Base-by-base conservation (phyloP, 2,113 vertebrate genomes). In the Xiphophorus couchianus region DNA sequence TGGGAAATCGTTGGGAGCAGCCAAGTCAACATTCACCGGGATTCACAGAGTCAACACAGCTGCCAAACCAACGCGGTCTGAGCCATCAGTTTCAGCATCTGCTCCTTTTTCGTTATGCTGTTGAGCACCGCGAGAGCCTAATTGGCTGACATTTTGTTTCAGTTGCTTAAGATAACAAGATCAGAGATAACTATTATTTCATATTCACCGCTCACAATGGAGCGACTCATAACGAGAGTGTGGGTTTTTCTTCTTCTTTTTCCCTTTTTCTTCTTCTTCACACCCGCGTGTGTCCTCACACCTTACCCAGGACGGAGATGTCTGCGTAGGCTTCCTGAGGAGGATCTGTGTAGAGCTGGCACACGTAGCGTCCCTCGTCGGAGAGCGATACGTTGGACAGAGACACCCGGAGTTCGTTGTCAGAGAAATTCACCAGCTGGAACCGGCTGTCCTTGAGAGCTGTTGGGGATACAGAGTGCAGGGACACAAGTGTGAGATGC, bases 371-470 rank as follows among this genome's bases (percentile, higher is more conserved):
- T 73, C 98, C 98, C 84, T 99, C 98, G 15, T 99, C 98, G 67
- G 96, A 96, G 84, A 99, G 94, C 39, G 98, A 98, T 93, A 99
- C 98, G 19, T 99, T 99, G n/a, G 98, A 98, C 94, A 99, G 87
- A 5, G 97, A 99, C 82, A 99, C 98, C 51, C 95, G 95, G 76
- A 99, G 96, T 92, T 99, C 98, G 48, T 97, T 99, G 96, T 97
- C 98, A 72, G 98, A 97, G 95, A 99, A 99, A 95, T 99, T 99
- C 93, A 99, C 97, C 95, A 99, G 92, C 96, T 99, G 98, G 94
- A 99, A 99, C 87, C 98, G 95, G 94, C 96, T 97, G 96, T 99
- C 98, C 94, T 99, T 99, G 93, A 99, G 92, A 19, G 98, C 98
- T 99, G 96, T 70, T 37, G 84, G 86, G 87, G 82, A 88, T 84